A percentile compares a stretch with the other conserved stretches of the same genome.
These are phyloP conservation scores for Brachyistius frenatus DNA, from an alignment of 2,113 vertebrate species.

Conservation along the genomic window DNA sequence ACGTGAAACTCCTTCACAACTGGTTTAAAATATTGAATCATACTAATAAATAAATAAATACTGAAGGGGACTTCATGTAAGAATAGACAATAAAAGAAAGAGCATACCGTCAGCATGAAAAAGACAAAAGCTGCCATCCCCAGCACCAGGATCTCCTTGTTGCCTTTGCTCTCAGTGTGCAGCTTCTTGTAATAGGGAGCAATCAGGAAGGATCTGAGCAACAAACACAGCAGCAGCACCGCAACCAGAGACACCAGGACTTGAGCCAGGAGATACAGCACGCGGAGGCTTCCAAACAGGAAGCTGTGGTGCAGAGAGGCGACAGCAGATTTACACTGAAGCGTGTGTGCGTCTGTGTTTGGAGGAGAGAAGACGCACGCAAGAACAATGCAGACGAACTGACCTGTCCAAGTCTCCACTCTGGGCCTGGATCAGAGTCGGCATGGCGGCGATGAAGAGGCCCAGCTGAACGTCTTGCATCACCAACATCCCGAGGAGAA, in stretches of 20 bases:
- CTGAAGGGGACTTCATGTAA: not conserved
- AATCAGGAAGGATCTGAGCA: slow-evolving; percentile 90
- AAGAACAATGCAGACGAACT: not conserved
- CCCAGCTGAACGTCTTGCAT: slow-evolving; percentile 98
- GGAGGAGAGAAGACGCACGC: not conserved
- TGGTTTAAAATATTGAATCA: not conserved
- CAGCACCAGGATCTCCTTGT: slow-evolving; percentile 94
- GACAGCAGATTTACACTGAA: not conserved
- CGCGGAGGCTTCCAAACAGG: slow-evolving; percentile 86
- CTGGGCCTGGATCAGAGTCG: slow-evolving; percentile 92
- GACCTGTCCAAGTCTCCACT: slow-evolving; percentile 87
- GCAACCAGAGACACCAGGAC: slow-evolving; percentile 91
- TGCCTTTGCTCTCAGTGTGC: slow-evolving; percentile 92
- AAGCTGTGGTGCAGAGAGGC: slow-evolving; percentile 67
- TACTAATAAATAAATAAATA: not conserved
- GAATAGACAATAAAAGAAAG: not conserved
- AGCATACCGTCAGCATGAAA: slow-evolving; percentile 91
- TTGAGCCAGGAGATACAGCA: slow-evolving; percentile 88
- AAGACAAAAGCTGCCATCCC: slow-evolving; percentile 95
- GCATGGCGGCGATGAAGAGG: slow-evolving; percentile 94
- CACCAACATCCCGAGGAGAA: slow-evolving; percentile 95
- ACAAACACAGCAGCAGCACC: slow-evolving; percentile 89
- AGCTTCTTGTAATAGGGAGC: slow-evolving; percentile 95
- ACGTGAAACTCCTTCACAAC: not conserved
- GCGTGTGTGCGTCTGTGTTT: not conserved